Base-by-base conservation (phyloP, 2,797 vertebrate species). In the Pseudochirops cupreus region DNA sequence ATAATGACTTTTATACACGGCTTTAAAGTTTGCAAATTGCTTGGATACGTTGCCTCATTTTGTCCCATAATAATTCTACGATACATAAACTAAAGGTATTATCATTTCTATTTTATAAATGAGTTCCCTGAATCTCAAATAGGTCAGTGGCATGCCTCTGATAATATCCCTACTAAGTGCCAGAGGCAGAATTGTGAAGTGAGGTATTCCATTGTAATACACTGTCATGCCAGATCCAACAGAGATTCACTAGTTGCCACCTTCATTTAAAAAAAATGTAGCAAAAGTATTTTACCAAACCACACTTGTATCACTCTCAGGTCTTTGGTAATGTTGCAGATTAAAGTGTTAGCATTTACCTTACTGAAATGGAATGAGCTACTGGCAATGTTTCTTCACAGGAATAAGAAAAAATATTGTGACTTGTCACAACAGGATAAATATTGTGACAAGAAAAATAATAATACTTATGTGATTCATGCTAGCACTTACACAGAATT, bases 391-490 rank as follows among this genome's bases (percentile, higher is more conserved):
- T 91, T 96, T 94, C 16, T 93, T 92, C 91, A 90, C 1, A 4
- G 28, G 12, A 92, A 90, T 93, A 59, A 91, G 18, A 90, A 50
- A 46, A 96, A 95, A 74, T 46, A 6, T 16, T 29, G 1, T 92
- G n/a, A 74, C 16, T 91, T 90, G 28, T 90, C 55, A 94, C 10
- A 95, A 87, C 4, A 95, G 67, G 1, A 33, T 53, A 28, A 52
- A 52, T 91, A 92, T 67, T 67, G 0, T 55, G 57, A 11, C 82
- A 92, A 18, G n/a, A 50, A 92, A 93, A 91, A 39, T 90, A 94
- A 87, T 46, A 94, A 67, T 91, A 29, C 90, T 91, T 39, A 29
- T 59, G 5, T 56, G 56, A 97, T 87, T 39, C 59, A 33, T 95
- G 4, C 7, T 46, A 28, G 50, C 0, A 33, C 3, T 56, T 31